These are phyloP conservation scores for Cephus nigrinus DNA, from an alignment of 2,888 invertebrate species.

Conservation along the genomic window DNA sequence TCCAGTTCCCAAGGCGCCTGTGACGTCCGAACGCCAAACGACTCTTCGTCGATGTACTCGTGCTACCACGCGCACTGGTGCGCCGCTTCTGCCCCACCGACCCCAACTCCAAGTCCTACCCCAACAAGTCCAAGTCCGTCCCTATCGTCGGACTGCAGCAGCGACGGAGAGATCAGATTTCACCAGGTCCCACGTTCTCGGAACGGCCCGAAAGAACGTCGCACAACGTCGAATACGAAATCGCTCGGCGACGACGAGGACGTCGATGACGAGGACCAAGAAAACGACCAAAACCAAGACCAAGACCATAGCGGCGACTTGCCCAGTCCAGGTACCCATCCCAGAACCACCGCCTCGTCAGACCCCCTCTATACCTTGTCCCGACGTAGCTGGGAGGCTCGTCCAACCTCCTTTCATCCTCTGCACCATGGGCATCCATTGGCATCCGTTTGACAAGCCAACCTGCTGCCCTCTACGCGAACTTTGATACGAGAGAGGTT, in stretches of 20 bases:
- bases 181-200: conserved; percentile 27
- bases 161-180: conserved; percentile 51
- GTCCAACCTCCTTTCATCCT: conserved; percentile 24
- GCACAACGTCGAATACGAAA: conserved; percentile 38
- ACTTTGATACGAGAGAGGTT: conserved; percentile 16
- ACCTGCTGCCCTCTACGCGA: background rate
- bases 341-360: conserved; percentile 40
- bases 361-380: conserved; percentile 25
- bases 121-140: conserved; percentile 56
- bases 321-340: conserved; percentile 65
- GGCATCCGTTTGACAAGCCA: conserved; percentile 10
- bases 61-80: conserved; percentile 64
- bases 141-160: conserved; percentile 57
- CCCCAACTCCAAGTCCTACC: conserved; percentile 52
- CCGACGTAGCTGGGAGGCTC: conserved; percentile 34
- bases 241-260: conserved; percentile 41
- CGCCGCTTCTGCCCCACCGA: conserved; percentile 53
- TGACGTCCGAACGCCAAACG: conserved; percentile 50
- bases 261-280: conserved; percentile 41
- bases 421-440: conserved; percentile 18
- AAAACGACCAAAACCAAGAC: conserved; percentile 52
- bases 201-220: conserved; percentile 18
- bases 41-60: conserved; percentile 59
- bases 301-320: conserved; percentile 59
- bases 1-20: conserved; percentile 49